A percentile compares a stretch with the other conserved stretches of the same genome.
Evolutionary conservation across 2,888 invertebrate genomes (phyloP).

Genomic region (Embidobia sp.): DNA sequence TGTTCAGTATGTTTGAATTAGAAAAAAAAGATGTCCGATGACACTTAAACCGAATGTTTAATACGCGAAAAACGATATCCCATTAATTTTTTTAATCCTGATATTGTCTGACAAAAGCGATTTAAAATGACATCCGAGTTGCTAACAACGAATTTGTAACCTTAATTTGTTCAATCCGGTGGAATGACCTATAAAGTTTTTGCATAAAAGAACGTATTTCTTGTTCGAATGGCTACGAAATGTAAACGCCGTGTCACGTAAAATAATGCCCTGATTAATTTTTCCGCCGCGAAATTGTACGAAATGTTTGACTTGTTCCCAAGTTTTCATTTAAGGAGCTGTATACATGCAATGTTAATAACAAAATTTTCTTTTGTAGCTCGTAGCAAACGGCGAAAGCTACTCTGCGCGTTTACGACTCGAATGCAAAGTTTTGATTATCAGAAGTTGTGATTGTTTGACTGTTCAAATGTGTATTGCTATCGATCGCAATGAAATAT

Average conservation of each 20-base stretch:
- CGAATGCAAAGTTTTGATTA: too few relatives aligned
- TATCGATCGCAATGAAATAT: too few relatives aligned
- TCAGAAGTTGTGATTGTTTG: too few relatives aligned
- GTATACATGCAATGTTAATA: conserved; percentile 18
- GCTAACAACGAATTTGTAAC: conserved; percentile 35
- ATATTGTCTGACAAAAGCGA: conserved; percentile 5
- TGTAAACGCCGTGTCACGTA: too few relatives aligned
- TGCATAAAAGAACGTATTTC: conserved; percentile 6
- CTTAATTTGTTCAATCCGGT: conserved; percentile 29
- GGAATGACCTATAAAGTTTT: conserved; percentile 23
- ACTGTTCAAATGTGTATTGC: too few relatives aligned
- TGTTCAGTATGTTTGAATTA: too few relatives aligned
- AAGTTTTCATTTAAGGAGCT: not conserved
- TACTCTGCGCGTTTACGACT: too few relatives aligned
- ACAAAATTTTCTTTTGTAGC: conserved; percentile 19
- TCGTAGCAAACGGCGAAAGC: conserved; percentile 11
- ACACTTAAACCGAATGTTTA: too few relatives aligned
- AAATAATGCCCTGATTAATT: too few relatives aligned
- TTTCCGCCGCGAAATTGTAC: not conserved
- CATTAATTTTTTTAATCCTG: conserved; percentile 2
- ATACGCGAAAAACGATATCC: conserved; percentile 7
- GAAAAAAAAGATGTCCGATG: too few relatives aligned
- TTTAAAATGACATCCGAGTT: conserved; percentile 4
- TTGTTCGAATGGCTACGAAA: too few relatives aligned
- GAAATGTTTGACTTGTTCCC: not conserved